Base-by-base conservation (phyloP, 2,113 vertebrate species). In the Atractosteus spatula region DNA sequence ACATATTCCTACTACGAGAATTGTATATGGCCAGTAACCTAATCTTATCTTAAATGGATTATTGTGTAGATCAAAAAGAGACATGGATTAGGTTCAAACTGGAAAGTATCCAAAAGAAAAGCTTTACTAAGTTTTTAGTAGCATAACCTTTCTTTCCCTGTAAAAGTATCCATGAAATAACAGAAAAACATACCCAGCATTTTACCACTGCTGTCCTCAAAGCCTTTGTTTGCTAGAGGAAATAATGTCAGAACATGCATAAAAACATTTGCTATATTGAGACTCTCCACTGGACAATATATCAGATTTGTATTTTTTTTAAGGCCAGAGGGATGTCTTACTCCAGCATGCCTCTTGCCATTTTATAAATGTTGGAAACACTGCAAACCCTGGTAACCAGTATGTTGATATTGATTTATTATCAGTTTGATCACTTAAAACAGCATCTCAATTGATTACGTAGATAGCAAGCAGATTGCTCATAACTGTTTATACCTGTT, bases 381-480 rank as follows among this genome's bases (percentile, higher is more conserved):
- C 57, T 59, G 57, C 57, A 65, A 17, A 29, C 29, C 41, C 41
- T 65, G 29, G 29, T 10, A 43, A 29, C 41, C n/a, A 65, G 4
- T 65, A 3, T 65, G 62, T 65, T 65, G 17, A 65, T 65, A 65
- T 65, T 65, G 41, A n/a, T 41, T 65, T 65, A 65, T 65, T 65
- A 65, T 41, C 62, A 41, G 8, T 65, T 7, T 13, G 8, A 65
- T 41, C 62, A 8, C 41, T 8, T 65, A 65, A 41, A 65, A 29
- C 17, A 65, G n/a, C 8, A 65, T 16, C 62, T 10, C 62, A 29
- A 8, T 65, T 65, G 62, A 65, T 65, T 41, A 65, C 62, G 29
- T 41, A 65, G 62, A 65, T 65, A 65, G 8, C 62, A 65, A 65
- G 13, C 17, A 65, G 62, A 65, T 65, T 65, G 62, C 8, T 65